Evolutionary conservation across 2,113 vertebrate genomes (phyloP).

Genomic region (Hyperoodon ampullatus): DNA sequence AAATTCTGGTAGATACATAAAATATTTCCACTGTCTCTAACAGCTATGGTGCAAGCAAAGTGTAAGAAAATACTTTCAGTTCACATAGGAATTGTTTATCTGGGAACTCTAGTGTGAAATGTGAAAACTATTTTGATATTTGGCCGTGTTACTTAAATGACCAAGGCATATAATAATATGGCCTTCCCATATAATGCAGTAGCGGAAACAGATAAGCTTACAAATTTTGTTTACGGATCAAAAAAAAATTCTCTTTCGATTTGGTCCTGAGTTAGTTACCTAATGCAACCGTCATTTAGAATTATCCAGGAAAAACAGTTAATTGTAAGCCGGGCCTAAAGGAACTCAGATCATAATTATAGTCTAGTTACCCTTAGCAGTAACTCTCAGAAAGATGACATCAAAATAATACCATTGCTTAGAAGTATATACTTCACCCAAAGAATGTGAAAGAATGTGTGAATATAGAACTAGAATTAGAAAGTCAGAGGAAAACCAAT

Average conservation of each 20-base stretch:
- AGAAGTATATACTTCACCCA: neutral
- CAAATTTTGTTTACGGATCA: neutral
- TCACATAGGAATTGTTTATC: constrained; percentile 3
- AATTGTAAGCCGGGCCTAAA: neutral
- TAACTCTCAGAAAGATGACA: constrained; percentile 9
- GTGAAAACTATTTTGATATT: constrained; percentile 37
- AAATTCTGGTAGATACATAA: neutral
- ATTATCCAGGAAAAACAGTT: neutral
- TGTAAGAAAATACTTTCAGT: neutral
- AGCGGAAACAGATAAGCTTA: neutral
- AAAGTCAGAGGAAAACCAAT: neutral
- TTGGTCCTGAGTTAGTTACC: neutral
- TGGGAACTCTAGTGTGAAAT: neutral
- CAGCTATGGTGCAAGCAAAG: neutral
- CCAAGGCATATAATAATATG: neutral
- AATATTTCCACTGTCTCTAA: neutral
- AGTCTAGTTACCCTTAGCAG: neutral
- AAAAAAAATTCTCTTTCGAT: neutral
- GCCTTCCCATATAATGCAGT: neutral
- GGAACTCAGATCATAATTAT: neutral
- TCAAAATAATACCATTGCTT: neutral
- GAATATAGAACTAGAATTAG: neutral
- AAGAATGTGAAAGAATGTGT: neutral
- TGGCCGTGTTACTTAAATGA: neutral
- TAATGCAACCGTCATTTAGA: neutral